phyloP scores from a whole-genome alignment of 2,113 vertebrate species.

The Phalacrocorax brasilianus region DNA sequence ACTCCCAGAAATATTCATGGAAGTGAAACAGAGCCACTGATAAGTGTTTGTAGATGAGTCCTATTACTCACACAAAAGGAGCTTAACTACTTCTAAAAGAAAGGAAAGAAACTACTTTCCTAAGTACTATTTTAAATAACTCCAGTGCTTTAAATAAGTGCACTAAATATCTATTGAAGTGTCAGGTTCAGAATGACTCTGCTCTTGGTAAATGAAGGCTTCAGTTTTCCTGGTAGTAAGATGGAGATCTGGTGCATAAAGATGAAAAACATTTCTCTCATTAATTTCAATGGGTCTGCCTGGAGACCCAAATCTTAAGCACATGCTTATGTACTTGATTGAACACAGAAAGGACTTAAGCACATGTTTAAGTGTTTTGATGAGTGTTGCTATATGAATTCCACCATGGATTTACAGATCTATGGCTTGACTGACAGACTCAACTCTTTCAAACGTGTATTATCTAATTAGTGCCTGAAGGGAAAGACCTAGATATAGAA shows the following conservation, averaged over 20 bases:
- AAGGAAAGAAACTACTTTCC: background rate
- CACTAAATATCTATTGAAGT: background rate
- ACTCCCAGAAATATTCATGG: background rate
- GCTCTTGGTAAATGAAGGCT: background rate
- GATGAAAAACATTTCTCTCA: slow-evolving; percentile 28
- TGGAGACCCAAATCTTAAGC: slow-evolving; percentile 40
- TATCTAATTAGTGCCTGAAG: slow-evolving; percentile 62
- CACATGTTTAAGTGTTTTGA: slow-evolving; percentile 55
- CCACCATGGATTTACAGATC: slow-evolving; percentile 59
- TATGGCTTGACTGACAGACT: slow-evolving; percentile 45
- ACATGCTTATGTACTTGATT: slow-evolving; percentile 43
- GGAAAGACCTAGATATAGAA: slow-evolving; percentile 50
- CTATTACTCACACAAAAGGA: background rate
- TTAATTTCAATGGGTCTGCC: slow-evolving; percentile 37
- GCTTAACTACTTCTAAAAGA: background rate
- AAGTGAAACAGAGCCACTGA: background rate
- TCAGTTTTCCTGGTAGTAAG: slow-evolving; percentile 5
- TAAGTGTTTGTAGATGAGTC: background rate
- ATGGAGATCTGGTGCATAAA: slow-evolving; percentile 1
- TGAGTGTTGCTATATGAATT: slow-evolving; percentile 64
- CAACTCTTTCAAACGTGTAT: slow-evolving; percentile 56
- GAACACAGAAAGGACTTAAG: slow-evolving; percentile 60
- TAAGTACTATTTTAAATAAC: background rate
- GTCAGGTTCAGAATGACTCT: background rate
- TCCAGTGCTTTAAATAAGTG: background rate